A percentile compares a stretch with the other conserved stretches of the same genome.
Conservation (phyloP, 2,797 vertebrate genomes). For the Oophaga sylvatica region DNA sequence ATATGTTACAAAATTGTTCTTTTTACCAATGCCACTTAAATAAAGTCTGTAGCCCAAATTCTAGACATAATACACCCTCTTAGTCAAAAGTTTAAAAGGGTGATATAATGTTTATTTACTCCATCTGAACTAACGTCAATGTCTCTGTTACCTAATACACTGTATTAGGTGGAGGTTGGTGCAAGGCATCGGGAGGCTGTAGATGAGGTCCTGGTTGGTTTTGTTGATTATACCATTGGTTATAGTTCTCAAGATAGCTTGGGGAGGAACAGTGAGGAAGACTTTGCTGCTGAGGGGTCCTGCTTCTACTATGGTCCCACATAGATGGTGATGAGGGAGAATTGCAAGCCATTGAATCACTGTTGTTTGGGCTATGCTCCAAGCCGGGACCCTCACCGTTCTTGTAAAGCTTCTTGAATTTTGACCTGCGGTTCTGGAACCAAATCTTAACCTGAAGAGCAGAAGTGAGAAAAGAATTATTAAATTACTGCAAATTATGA, state of each 20-base stretch:
- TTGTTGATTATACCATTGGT: constrained; percentile 91
- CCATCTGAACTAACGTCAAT: constrained; percentile 23
- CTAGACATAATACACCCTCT: background rate
- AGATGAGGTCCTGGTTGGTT: constrained; percentile 84
- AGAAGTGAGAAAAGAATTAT: background rate
- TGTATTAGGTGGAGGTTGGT: constrained; percentile 88
- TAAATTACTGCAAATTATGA: background rate
- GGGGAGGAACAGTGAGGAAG: constrained; percentile 90
- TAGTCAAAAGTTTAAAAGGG: background rate
- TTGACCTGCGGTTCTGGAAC: constrained; percentile 98
- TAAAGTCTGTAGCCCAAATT: constrained; percentile 18
- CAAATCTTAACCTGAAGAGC: constrained; percentile 93
- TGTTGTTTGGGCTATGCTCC: constrained; percentile 97
- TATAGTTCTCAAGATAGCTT: constrained; percentile 91
- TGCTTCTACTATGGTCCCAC: constrained; percentile 86
- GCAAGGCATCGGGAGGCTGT: constrained; percentile 86
- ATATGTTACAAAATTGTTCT: constrained; percentile 17
- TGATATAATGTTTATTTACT: background rate
- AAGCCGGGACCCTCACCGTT: constrained; percentile 90
- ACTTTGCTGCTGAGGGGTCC: constrained; percentile 85
- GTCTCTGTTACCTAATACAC: constrained; percentile 83
- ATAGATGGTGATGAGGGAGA: constrained; percentile 90
- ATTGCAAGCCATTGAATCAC: constrained; percentile 98
- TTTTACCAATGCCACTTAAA: constrained; percentile 43
- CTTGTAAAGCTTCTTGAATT: constrained; percentile 99